Evolutionary conservation across 2,888 invertebrate species (phyloP).

Genomic region (Blastobasis adustella): DNA sequence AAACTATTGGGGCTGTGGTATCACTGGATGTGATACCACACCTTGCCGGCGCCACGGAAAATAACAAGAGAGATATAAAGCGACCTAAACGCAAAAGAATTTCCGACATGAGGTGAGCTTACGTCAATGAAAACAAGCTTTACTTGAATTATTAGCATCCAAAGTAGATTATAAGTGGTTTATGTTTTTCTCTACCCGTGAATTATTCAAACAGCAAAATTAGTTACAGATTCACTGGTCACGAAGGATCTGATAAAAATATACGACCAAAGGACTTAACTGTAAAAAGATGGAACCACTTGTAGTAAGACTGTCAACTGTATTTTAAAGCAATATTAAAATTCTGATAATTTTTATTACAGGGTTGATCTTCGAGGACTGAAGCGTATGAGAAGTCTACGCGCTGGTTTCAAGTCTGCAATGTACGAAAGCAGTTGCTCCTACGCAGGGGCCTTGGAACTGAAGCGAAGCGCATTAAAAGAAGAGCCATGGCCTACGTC

Average conservation of each 20-base stretch:
- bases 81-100: conserved; percentile 57
- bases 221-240: no score
- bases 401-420: conserved; percentile 62
- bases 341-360: conserved; percentile 1
- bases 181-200: no score
- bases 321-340: no score
- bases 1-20: conserved; percentile 36
- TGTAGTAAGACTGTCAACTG: no score
- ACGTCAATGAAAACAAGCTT: neutral
- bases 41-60: conserved; percentile 52
- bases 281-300: no score
- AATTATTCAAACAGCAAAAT: no score
- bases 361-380: conserved; percentile 60
- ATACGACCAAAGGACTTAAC: no score
- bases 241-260: no score
- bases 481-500: conserved; percentile 76
- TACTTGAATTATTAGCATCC: no score
- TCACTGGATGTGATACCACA: conserved; percentile 70
- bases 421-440: conserved; percentile 97
- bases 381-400: conserved; percentile 59
- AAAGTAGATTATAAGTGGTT: no score
- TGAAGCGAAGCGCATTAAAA: conserved; percentile 79
- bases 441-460: conserved; percentile 88
- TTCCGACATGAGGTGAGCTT: conserved; percentile 64
- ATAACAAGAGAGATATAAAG: conserved; percentile 44